Conservation (phyloP, 1,140 invertebrate species). For the Babylonia areolata region DNA sequence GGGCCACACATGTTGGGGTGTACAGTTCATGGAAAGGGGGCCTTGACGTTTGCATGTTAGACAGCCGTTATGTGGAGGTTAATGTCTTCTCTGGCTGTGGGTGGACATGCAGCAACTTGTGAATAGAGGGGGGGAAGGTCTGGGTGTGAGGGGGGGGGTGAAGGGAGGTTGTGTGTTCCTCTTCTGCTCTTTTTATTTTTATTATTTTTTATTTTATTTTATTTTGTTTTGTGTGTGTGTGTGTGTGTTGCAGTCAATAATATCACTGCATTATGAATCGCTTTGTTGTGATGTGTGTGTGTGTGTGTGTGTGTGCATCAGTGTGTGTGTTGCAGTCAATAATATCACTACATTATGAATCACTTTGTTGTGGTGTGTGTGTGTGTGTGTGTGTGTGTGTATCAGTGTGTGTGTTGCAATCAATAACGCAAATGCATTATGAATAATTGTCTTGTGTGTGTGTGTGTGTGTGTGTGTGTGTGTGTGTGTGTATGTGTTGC, state of each 20-base stretch:
- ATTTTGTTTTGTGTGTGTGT: neutral
- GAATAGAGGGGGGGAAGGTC: neutral
- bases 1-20: neutral
- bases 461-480: neutral
- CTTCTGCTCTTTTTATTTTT: neutral
- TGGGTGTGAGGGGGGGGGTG: neutral
- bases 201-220: neutral
- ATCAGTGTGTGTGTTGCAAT: too few relatives aligned
- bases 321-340: too few relatives aligned
- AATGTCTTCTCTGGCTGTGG: neutral
- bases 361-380: neutral
- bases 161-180: neutral
- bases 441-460: too few relatives aligned
- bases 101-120: neutral
- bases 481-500: neutral
- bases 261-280: too few relatives aligned
- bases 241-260: too few relatives aligned
- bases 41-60: neutral
- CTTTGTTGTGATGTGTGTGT: too few relatives aligned
- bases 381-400: neutral
- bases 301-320: neutral
- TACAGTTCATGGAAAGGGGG: neutral
- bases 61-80: neutral
- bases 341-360: too few relatives aligned
- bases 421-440: neutral